Percentiles rank a stretch among this genome's conserved stretches.
Conservation (phyloP, 2,888 invertebrate species). For the Cantharis lateralis region DNA sequence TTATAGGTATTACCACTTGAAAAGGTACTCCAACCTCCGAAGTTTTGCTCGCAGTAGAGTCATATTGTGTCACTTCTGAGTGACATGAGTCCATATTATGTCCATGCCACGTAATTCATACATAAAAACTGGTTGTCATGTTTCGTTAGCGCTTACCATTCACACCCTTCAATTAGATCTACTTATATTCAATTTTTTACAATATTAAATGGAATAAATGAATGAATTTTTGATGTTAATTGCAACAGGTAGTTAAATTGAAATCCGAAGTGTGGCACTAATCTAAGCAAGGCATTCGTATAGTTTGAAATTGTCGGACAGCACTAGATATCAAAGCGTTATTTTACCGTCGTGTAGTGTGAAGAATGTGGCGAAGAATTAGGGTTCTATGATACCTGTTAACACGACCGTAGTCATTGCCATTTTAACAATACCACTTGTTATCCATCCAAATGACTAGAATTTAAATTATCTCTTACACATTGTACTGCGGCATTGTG, state of each 20-base stretch:
- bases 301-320: conserved; percentile 14
- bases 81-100: too few relatives aligned
- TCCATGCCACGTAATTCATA: too few relatives aligned
- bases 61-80: too few relatives aligned
- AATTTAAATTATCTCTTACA: conserved; percentile 47
- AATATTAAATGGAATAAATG: too few relatives aligned
- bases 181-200: too few relatives aligned
- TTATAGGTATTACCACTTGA: too few relatives aligned
- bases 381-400: conserved; percentile 29
- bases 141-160: too few relatives aligned
- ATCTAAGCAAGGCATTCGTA: not conserved
- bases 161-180: too few relatives aligned
- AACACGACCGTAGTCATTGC: conserved; percentile 29
- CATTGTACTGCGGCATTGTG: conserved; percentile 42
- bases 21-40: too few relatives aligned
- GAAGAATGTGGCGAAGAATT: conserved; percentile 21
- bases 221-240: not conserved
- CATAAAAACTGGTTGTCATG: too few relatives aligned
- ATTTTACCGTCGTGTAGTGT: conserved; percentile 16
- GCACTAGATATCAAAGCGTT: conserved; percentile 22
- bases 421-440: conserved; percentile 38
- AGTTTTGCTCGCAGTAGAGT: too few relatives aligned
- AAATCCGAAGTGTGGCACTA: not conserved
- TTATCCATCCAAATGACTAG: conserved; percentile 44
- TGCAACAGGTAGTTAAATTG: not conserved